Conservation (phyloP, 2,888 invertebrate genomes). For the Agrochola circellaris region DNA sequence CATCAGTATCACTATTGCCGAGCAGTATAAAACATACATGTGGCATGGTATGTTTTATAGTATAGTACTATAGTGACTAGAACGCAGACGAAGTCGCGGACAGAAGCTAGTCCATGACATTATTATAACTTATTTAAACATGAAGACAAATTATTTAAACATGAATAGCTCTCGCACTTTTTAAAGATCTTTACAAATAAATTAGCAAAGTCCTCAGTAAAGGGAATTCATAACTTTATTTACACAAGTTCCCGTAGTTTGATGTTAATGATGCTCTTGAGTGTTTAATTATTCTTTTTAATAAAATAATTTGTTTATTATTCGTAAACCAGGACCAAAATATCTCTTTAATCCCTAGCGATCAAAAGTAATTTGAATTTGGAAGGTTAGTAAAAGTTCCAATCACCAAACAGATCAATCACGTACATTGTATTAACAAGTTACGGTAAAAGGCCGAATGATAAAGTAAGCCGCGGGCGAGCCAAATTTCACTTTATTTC, state of each 20-base stretch:
- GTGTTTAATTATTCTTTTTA: constrained; percentile 21
- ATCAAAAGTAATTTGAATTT: no score
- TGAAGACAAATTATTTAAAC: neutral
- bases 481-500: no score
- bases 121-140: neutral
- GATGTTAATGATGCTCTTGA: neutral
- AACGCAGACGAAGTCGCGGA: neutral
- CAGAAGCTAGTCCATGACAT: neutral
- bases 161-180: neutral
- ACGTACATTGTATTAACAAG: no score
- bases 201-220: neutral
- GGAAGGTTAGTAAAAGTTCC: no score
- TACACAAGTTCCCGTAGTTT: neutral
- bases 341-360: no score
- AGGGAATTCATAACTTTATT: constrained; percentile 6
- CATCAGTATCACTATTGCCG: neutral
- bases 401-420: no score
- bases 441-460: no score
- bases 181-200: neutral
- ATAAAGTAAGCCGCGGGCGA: no score
- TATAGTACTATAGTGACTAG: neutral
- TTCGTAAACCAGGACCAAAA: no score
- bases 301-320: no score
- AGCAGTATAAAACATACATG: neutral
- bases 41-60: neutral